Percentiles rank a stretch among this genome's conserved stretches.
Conservation (phyloP, 2,888 invertebrate genomes). For the Gymnocheta viridis region DNA sequence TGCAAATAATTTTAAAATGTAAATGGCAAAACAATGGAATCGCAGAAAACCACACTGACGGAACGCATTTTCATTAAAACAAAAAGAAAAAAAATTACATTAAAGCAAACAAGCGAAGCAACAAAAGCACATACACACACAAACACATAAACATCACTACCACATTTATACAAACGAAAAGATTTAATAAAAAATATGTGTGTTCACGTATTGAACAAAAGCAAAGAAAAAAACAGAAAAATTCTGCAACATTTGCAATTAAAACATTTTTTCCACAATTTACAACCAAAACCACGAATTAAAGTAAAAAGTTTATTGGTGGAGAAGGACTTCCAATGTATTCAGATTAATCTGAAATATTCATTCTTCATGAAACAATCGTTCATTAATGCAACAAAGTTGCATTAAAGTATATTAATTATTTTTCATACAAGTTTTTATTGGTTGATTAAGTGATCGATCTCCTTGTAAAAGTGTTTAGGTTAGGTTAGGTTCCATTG, state of each 20-base stretch:
- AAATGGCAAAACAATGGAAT: constrained; percentile 61
- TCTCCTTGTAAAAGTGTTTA: background rate
- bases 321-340: constrained; percentile 57
- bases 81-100: background rate
- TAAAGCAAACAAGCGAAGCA: constrained; percentile 8
- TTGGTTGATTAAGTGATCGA: background rate
- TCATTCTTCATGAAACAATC: background rate
- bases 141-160: constrained; percentile 3
- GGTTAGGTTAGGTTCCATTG: no score
- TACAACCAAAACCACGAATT: constrained; percentile 63
- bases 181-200: constrained; percentile 27
- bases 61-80: constrained; percentile 52
- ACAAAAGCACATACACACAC: background rate
- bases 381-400: background rate
- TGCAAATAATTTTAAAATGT: constrained; percentile 63
- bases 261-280: constrained; percentile 63
- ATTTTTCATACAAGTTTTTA: background rate
- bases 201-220: background rate
- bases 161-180: constrained; percentile 13
- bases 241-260: constrained; percentile 64
- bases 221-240: background rate
- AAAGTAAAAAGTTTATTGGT: constrained; percentile 55
- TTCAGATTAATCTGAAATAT: constrained; percentile 10
- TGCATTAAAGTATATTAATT: background rate
- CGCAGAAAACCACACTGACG: constrained; percentile 58